Percentiles rank a stretch among this genome's conserved stretches.
Conservation (phyloP, 2,113 vertebrate genomes). For the Platycercus adscitus region DNA sequence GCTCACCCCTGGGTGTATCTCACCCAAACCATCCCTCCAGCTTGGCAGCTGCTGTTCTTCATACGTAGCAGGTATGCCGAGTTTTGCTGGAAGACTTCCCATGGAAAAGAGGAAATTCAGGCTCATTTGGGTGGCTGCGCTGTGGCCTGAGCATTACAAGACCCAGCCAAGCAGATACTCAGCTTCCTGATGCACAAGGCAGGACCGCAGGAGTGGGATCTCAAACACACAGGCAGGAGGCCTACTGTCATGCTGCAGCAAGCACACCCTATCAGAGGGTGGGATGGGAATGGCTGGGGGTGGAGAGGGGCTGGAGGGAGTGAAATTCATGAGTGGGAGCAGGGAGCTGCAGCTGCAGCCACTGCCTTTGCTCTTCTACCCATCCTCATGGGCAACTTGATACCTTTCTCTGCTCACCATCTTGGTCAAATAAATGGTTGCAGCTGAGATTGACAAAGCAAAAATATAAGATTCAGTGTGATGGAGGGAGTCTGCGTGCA, state of each 20-base stretch:
- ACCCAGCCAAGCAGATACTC: neutral
- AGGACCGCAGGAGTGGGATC: neutral
- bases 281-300: neutral
- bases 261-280: neutral
- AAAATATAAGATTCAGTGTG: neutral
- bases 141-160: neutral
- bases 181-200: rapidly evolving
- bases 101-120: neutral
- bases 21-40: neutral
- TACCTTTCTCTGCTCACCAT: neutral
- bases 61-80: rapidly evolving
- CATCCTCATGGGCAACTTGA: neutral
- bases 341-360: neutral
- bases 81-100: neutral
- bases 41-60: neutral
- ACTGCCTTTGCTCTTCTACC: neutral
- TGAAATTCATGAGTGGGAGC: neutral
- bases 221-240: neutral
- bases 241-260: neutral
- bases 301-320: neutral
- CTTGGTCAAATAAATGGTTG: neutral
- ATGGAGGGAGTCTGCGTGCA: neutral
- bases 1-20: neutral
- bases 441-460: neutral
- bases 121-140: neutral